A percentile compares a stretch with the other conserved stretches of the same genome.
phyloP scores from a whole-genome alignment of 1,140 invertebrate species.

The Polyergus mexicanus region DNA sequence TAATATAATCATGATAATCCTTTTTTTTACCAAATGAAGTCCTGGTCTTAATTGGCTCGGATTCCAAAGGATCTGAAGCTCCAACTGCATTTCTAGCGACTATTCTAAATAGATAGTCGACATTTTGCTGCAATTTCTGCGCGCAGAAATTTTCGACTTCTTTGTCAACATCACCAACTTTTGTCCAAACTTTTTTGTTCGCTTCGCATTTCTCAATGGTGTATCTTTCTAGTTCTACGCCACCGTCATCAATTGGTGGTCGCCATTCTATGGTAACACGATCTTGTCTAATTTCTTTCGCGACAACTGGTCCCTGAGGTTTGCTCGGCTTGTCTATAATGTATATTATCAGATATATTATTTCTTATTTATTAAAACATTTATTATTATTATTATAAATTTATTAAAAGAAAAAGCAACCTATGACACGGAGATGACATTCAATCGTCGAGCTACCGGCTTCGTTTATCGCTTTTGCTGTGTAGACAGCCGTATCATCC shows the following conservation, averaged over 20 bases:
- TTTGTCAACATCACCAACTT: constrained; percentile 92
- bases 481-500: constrained; percentile 89
- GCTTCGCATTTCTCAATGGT: constrained; percentile 93
- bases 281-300: constrained; percentile 91
- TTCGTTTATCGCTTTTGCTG: constrained; percentile 89
- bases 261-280: constrained; percentile 93
- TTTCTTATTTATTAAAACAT: background rate
- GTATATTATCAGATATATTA: background rate
- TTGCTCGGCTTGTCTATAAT: constrained; percentile 92
- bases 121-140: constrained; percentile 92
- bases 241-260: constrained; percentile 93
- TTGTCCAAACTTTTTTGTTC: constrained; percentile 90
- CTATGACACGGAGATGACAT: constrained; percentile 92
- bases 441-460: constrained; percentile 91
- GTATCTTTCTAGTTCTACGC: constrained; percentile 92
- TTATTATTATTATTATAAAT: background rate
- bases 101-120: constrained; percentile 94
- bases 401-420: constrained; percentile 79
- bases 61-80: constrained; percentile 91
- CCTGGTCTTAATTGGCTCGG: constrained; percentile 90
- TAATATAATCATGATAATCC: constrained; percentile 17
- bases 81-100: constrained; percentile 94
- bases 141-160: constrained; percentile 91
- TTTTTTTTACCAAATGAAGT: constrained; percentile 87
- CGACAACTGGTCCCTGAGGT: constrained; percentile 92